Conservation (phyloP, 1,140 invertebrate species). For the Papilio machaon region DNA sequence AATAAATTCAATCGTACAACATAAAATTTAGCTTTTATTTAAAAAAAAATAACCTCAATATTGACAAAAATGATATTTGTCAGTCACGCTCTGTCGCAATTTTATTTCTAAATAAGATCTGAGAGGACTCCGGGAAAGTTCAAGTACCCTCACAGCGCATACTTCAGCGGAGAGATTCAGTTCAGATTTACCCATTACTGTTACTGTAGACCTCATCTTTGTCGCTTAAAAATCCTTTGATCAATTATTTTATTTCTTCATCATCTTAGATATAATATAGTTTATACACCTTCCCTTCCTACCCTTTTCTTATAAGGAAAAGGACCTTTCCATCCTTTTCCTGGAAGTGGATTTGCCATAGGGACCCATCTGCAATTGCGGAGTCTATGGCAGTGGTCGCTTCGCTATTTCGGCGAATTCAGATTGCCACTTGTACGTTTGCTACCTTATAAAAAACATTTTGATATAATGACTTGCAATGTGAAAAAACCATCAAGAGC, state of each 20-base stretch:
- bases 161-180: constrained; percentile 22
- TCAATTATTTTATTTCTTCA: constrained; percentile 3
- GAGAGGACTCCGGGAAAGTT: constrained; percentile 26
- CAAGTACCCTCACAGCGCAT: neutral
- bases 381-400: too few species aligned
- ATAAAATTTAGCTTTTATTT: neutral
- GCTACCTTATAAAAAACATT: too few species aligned
- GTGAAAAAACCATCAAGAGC: too few species aligned
- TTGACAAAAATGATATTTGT: constrained; percentile 27
- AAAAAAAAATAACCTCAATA: constrained; percentile 13
- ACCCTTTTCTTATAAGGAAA: too few species aligned
- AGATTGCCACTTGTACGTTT: too few species aligned
- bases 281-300: too few species aligned
- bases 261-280: too few species aligned
- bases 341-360: too few species aligned
- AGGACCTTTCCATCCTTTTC: too few species aligned
- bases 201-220: constrained; percentile 25
- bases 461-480: too few species aligned
- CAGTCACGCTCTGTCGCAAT: constrained; percentile 6
- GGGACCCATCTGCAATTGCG: too few species aligned
- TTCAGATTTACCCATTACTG: constrained; percentile 28
- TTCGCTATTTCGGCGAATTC: too few species aligned
- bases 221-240: neutral
- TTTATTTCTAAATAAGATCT: constrained; percentile 33
- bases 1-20: neutral